Evolutionary conservation across 1,140 invertebrate species (phyloP), one percentile per base, ranked within the genome.

Genomic region (Apis florea): DNA sequence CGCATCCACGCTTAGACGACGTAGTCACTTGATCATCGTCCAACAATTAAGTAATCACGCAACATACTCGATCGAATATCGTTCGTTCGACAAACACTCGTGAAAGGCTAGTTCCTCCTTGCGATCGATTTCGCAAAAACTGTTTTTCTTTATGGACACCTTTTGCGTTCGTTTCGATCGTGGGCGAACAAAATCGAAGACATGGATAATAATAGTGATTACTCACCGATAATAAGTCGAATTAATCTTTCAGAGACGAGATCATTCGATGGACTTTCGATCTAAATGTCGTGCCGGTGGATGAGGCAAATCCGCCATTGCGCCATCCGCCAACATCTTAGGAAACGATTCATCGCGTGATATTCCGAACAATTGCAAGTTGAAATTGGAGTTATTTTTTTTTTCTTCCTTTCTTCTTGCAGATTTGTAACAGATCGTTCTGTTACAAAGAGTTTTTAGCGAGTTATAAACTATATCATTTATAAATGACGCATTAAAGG

Each of bases 251-350:
- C 9, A 49, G 47, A 21, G 77, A 87, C 54, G 68, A 67, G 85
- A 88, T 83, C 86, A 80, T 53, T 76, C 86, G 86, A 87, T 84
- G 68, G 85, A 83, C 83, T 85, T 80, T 83, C 83, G 86, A 88
- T 87, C 79, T 88, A 88, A 88, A 88, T 85, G 86, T 79, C 83
- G 85, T 73, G 80, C 73, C 51, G 47, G 58, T 56, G 53, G 73
- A 83, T 74, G 71, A 68, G 79, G 82, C 69, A 69, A 83, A 86
- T 86, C 72, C 63, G 64, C 71, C 40, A 58, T 64, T 75, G 66
- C 56, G 67, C 79, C 59, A 76, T 67, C 70, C 61, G 59, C 82
- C 74, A 87, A 86, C 61, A 67, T 64, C 54, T 58, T 67, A 63
- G 61, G 70, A 40, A 82, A 84, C 51, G 86, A 87, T 87, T 73